Percentiles rank a stretch among this genome's conserved stretches.
Conservation (phyloP, 1,140 invertebrate genomes). For the Popillia japonica region DNA sequence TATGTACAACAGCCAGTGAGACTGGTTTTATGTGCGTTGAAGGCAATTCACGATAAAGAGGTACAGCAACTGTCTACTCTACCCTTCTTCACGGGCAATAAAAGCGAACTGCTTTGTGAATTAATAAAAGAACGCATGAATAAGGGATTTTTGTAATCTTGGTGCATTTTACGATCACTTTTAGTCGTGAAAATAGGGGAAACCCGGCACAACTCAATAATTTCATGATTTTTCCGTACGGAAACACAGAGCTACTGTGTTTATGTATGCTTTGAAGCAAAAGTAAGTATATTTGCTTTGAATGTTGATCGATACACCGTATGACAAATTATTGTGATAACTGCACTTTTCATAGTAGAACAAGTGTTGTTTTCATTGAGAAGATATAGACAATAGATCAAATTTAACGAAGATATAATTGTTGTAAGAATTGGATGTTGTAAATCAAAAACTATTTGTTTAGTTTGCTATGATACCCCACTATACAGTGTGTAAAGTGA, state of each 20-base stretch:
- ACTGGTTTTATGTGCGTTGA: slow-evolving; percentile 27
- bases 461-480: too few species aligned
- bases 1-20: slow-evolving; percentile 15
- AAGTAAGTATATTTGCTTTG: too few species aligned
- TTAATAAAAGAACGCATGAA: slow-evolving; percentile 32
- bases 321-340: too few species aligned
- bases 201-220: background rate
- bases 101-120: slow-evolving; percentile 31
- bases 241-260: background rate
- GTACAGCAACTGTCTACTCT: slow-evolving; percentile 10
- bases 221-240: background rate
- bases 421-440: too few species aligned
- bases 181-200: background rate
- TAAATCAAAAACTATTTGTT: too few species aligned
- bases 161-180: slow-evolving; percentile 29
- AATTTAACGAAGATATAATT: too few species aligned
- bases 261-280: too few species aligned
- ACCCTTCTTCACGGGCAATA: slow-evolving; percentile 31
- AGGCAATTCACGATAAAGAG: slow-evolving; percentile 31
- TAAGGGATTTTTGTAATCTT: slow-evolving; percentile 30
- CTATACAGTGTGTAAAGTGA: too few species aligned
- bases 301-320: too few species aligned
- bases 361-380: too few species aligned
- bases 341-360: too few species aligned
- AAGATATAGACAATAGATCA: too few species aligned